These are phyloP conservation scores for Parazoanthus swiftii DNA, from an alignment of 92 coral and sea anemone genomes.

Conservation along the genomic window DNA sequence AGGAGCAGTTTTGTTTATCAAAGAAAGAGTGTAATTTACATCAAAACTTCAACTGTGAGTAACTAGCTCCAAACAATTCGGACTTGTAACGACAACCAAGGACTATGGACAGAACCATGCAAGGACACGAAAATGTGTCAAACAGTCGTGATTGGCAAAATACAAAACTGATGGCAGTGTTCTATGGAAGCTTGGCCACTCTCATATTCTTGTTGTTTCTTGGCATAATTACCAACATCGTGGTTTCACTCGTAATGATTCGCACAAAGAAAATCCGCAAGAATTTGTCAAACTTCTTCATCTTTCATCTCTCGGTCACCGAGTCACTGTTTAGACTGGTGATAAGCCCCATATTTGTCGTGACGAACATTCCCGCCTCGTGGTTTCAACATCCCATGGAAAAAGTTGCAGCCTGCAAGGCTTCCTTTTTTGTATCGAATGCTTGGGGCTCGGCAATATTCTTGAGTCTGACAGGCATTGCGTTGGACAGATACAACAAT, in stretches of 20 bases:
- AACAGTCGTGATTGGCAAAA: neutral
- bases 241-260: slow-evolving; percentile 45
- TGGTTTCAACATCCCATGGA: neutral
- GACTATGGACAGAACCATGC: neutral
- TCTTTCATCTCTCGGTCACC: slow-evolving; percentile 37
- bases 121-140: neutral
- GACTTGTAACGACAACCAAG: neutral
- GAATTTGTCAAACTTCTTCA: slow-evolving; percentile 34
- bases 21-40: neutral
- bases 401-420: slow-evolving; percentile 23
- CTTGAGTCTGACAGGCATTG: slow-evolving; percentile 45
- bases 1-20: neutral
- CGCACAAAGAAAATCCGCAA: slow-evolving; percentile 35
- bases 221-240: slow-evolving; percentile 37
- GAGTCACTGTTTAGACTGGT: slow-evolving; percentile 38
- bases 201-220: neutral
- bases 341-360: slow-evolving; percentile 12
- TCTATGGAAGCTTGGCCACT: neutral
- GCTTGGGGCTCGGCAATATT: slow-evolving; percentile 44
- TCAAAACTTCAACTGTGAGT: neutral
- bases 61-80: neutral
- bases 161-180: neutral
- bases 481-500: slow-evolving; percentile 49
- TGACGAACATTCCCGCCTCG: neutral
- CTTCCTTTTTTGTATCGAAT: slow-evolving; percentile 7